Evolutionary conservation across 2,113 vertebrate species (phyloP).

Genomic region (Limanda limanda): DNA sequence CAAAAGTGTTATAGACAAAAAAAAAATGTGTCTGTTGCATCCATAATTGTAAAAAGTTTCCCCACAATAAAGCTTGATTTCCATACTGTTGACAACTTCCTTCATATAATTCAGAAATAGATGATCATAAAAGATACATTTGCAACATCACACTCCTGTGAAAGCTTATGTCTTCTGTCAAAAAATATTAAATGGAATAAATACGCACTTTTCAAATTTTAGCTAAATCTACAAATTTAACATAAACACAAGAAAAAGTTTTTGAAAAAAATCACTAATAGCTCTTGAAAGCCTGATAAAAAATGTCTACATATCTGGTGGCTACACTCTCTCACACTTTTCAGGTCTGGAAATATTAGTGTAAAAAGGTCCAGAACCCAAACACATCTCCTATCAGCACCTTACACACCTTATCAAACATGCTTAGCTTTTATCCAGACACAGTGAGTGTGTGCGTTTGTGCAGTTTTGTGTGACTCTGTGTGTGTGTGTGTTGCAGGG

Average conservation of each 20-base stretch:
- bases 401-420: slow-evolving; percentile 67
- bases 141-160: too few species aligned
- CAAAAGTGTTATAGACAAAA: neutral
- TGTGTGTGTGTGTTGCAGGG: slow-evolving; percentile 37
- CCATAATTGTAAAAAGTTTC: neutral
- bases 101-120: neutral
- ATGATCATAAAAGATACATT: too few species aligned
- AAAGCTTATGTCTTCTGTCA: neutral
- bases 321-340: slow-evolving; percentile 10
- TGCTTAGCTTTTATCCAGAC: slow-evolving; percentile 61
- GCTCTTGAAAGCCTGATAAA: neutral
- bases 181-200: neutral
- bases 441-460: slow-evolving; percentile 35
- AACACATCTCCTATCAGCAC: slow-evolving; percentile 43
- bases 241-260: neutral
- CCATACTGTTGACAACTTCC: neutral
- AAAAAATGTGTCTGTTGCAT: neutral
- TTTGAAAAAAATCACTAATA: neutral
- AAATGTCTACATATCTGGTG: neutral
- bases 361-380: slow-evolving; percentile 26
- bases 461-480: slow-evolving; percentile 13
- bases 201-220: neutral
- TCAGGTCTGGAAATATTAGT: slow-evolving; percentile 21
- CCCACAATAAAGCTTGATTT: neutral
- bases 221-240: neutral